Evolutionary conservation across 2,888 invertebrate species (phyloP), one percentile per base, ranked within the genome.

Genomic region (Chironomus tentans): DNA sequence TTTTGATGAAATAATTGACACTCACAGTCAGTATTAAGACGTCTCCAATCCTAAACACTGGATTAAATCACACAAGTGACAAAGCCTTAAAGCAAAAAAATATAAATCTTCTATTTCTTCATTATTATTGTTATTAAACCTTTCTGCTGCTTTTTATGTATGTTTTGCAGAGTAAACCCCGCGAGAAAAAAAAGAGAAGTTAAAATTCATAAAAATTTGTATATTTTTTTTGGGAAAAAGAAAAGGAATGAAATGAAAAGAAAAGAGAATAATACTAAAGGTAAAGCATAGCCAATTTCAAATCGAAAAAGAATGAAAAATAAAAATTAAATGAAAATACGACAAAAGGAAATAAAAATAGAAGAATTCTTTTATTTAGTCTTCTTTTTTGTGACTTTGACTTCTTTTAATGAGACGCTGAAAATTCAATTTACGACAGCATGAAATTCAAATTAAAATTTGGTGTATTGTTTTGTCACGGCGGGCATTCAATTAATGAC

Each of bases 401-500:
- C n/a, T 71, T 56, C 47, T n/a, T 73, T 73, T 73, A 72, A 72
- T 72, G 72, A 72, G 72, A 21, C 50, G 70, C 15, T 13, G 69
- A 68, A 69, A 69, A 24, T 69, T 28, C 71, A 50, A 71, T 24
- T 61, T 47, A 61, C 71, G 73, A 65, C 62, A 62, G 74, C 74
- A 74, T 74, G 74, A 68, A 74, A 74, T 74, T 74, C 62, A 74
- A 74, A 62, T 74, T 74, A 65, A 74, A 68, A 61, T 68, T 21
- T n/a, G 15, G 46, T 65, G 68, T 74, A 74, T 74, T 74, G 74
- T 74, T 74, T 74, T 74, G 74, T 73, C 73, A 65, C 73, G 73
- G 73, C 73, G 73, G 62, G 74, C 22, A 74, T 65, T 74, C 74
- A 65, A 74, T 74, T 74, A 74, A 74, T 74, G 74, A 68, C 65